Evolutionary conservation across 2,888 invertebrate species (phyloP).

Genomic region (Tuberolachnus salignus): DNA sequence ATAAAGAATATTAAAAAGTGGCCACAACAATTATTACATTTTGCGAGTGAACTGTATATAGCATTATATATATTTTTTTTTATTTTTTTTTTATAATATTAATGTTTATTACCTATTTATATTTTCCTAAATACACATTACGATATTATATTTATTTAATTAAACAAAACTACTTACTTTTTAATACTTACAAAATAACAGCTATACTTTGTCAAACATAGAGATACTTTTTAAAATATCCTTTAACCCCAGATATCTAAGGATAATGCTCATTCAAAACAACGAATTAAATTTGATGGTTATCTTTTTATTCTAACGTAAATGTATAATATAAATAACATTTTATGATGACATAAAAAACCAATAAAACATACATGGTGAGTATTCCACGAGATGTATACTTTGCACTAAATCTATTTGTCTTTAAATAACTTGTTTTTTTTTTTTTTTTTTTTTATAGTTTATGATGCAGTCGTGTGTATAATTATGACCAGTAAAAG

Average conservation of each 20-base stretch:
- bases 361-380: slow-evolving; percentile 5
- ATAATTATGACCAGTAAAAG: neutral
- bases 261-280: neutral
- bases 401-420: neutral
- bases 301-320: slow-evolving; percentile 8
- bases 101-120: too few species aligned
- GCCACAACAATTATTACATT: neutral
- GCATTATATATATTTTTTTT: too few species aligned
- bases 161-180: neutral
- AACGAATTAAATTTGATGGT: neutral
- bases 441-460: slow-evolving; percentile 7
- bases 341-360: slow-evolving; percentile 36
- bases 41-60: neutral
- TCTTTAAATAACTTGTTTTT: slow-evolving; percentile 24
- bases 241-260: neutral
- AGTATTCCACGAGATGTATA: neutral
- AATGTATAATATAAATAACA: neutral
- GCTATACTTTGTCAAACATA: neutral
- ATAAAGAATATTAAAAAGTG: neutral
- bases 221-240: neutral
- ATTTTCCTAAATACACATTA: neutral
- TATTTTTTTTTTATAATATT: too few species aligned
- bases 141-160: neutral
- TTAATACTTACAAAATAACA: neutral
- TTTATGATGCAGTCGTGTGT: too few species aligned